A percentile compares a stretch with the other conserved stretches of the same genome.
Evolutionary conservation across 2,797 vertebrate genomes (phyloP).

Genomic region (Antennarius maculatus): DNA sequence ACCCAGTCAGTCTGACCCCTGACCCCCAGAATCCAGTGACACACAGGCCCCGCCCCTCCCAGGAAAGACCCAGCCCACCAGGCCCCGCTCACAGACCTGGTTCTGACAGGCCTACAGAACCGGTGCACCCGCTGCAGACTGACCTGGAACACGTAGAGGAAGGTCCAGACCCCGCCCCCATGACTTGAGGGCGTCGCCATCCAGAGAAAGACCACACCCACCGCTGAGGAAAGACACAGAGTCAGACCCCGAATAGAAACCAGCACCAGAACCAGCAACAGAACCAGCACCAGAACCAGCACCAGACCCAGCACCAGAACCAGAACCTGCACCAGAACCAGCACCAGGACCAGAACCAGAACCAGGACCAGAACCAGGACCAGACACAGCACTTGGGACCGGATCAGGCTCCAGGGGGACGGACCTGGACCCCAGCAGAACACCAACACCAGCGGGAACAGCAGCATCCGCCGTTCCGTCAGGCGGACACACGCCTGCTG

Average conservation of each 20-base stretch:
- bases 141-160: constrained; percentile 77
- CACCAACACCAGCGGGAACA: constrained; percentile 86
- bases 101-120: not conserved
- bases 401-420: not conserved
- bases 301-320: too few relatives aligned
- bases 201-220: constrained; percentile 77
- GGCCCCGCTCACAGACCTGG: too few relatives aligned
- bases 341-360: not conserved
- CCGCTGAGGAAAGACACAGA: constrained; percentile 74
- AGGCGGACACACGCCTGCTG: constrained; percentile 84
- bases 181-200: constrained; percentile 57
- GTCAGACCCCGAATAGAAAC: too few relatives aligned
- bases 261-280: too few relatives aligned
- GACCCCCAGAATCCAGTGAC: too few relatives aligned
- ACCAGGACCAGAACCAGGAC: too few relatives aligned
- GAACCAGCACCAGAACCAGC: too few relatives aligned
- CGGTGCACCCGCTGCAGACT: not conserved
- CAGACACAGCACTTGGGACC: too few relatives aligned
- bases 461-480: constrained; percentile 83
- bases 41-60: too few relatives aligned
- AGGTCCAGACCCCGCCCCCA: constrained; percentile 67
- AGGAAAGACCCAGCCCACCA: too few relatives aligned
- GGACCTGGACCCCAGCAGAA: constrained; percentile 91
- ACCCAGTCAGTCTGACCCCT: not conserved
- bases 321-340: not conserved